These are phyloP conservation scores for Podarcis siculus DNA, from an alignment of 2,797 vertebrate species.

Conservation along the genomic window DNA sequence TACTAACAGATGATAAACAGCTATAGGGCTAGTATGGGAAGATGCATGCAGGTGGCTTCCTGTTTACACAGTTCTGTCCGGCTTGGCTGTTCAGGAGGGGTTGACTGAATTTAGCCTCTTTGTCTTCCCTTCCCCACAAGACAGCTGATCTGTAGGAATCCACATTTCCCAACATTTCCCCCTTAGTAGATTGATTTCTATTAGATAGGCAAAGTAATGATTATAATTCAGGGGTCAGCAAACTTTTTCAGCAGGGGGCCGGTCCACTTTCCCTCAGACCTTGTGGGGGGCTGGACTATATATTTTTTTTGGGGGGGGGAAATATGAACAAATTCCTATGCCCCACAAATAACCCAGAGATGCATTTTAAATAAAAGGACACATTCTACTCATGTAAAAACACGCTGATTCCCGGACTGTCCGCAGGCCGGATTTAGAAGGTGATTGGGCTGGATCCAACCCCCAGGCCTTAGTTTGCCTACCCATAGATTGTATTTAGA, in stretches of 20 bases:
- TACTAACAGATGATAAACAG: neutral
- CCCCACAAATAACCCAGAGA: no score
- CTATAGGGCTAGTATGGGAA: neutral
- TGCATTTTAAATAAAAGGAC: no score
- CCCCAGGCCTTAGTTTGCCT: no score
- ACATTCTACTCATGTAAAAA: no score
- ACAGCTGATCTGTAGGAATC: neutral
- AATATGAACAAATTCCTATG: no score
- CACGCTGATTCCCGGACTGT: no score
- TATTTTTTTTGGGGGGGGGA: fast-evolving
- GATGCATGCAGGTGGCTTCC: neutral
- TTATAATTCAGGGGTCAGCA: no score
- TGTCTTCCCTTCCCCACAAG: neutral
- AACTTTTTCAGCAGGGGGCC: no score
- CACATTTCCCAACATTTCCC: neutral
- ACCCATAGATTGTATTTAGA: neutral
- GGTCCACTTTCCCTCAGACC: no score
- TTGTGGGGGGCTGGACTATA: no score
- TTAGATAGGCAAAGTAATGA: neutral
- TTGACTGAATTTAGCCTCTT: neutral
- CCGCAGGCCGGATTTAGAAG: no score
- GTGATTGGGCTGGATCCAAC: no score
- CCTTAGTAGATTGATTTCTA: neutral
- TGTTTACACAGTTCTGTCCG: neutral
- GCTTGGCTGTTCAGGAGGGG: neutral